A percentile compares a stretch with the other conserved stretches of the same genome.
Conservation (phyloP, 2,113 vertebrate species). For the Macquaria ambigua region DNA sequence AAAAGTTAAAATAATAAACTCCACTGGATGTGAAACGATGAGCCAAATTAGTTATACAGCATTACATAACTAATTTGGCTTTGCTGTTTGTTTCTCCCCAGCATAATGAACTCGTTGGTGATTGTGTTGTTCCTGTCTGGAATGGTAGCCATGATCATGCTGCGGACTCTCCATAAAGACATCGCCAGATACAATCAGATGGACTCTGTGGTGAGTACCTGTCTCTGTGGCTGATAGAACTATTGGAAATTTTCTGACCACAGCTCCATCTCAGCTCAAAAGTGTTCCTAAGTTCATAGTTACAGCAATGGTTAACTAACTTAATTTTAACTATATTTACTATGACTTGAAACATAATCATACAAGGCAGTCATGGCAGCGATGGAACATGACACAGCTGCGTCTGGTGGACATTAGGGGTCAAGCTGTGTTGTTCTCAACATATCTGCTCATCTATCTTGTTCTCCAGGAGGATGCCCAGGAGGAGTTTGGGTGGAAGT, state of each 20-base stretch:
- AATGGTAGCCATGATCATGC: constrained; percentile 97
- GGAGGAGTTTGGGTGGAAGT: constrained; percentile 97
- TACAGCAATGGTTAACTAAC: neutral
- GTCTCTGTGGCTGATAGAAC: neutral
- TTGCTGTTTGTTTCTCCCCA: constrained; percentile 48
- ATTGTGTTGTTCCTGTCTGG: constrained; percentile 96
- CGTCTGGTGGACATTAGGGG: neutral
- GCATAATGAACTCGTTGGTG: constrained; percentile 97
- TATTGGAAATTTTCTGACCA: no score
- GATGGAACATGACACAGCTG: neutral
- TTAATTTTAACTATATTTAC: neutral
- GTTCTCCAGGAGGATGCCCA: constrained; percentile 92
- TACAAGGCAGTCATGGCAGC: no score
- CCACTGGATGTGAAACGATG: no score
- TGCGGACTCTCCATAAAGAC: constrained; percentile 95
- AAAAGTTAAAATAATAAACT: no score
- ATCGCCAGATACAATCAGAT: constrained; percentile 97
- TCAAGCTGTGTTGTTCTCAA: neutral
- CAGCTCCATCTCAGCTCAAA: no score
- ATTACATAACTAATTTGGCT: no score
- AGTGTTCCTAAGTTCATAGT: neutral
- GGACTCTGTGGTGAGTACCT: constrained; percentile 85
- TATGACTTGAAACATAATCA: neutral
- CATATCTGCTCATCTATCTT: neutral
- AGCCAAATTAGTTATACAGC: no score